Conservation (phyloP, 2,113 vertebrate species). For the Gallinago jamesoni region DNA sequence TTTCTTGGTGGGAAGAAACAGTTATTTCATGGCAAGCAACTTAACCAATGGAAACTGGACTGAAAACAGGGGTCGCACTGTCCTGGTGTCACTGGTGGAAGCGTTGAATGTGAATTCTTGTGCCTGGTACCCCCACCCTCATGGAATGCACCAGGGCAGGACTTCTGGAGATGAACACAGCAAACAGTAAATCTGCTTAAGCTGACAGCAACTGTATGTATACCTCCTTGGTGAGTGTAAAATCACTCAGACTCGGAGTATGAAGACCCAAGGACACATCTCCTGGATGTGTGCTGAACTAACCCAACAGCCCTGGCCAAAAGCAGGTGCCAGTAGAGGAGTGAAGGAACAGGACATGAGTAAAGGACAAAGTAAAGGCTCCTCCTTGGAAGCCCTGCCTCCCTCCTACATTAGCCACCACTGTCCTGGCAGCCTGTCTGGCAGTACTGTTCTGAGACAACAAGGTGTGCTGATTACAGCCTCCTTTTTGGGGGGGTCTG, state of each 20-base stretch:
- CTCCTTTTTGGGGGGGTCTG: neutral
- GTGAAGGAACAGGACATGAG: neutral
- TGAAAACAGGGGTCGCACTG: neutral
- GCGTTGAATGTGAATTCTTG: neutral
- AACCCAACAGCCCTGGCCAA: neutral
- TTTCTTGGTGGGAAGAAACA: neutral
- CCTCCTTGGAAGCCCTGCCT: rapidly evolving
- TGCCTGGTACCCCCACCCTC: neutral
- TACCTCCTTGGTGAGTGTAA: neutral
- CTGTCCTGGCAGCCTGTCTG: neutral
- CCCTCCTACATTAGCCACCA: neutral
- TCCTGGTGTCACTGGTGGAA: neutral
- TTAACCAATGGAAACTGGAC: neutral
- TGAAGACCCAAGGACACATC: rapidly evolving
- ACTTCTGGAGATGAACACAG: neutral
- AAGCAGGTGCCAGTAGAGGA: neutral
- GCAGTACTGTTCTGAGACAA: neutral
- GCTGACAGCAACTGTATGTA: neutral
- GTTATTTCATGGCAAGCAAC: neutral
- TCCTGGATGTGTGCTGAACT: neutral
- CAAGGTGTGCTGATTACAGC: rapidly evolving
- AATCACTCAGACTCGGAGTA: neutral
- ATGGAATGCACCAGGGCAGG: rapidly evolving
- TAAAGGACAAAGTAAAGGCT: neutral
- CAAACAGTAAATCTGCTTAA: neutral